A percentile compares a stretch with the other conserved stretches of the same genome.
Evolutionary conservation across 2,888 invertebrate species (phyloP).

Genomic region (Leucozona laternaria): DNA sequence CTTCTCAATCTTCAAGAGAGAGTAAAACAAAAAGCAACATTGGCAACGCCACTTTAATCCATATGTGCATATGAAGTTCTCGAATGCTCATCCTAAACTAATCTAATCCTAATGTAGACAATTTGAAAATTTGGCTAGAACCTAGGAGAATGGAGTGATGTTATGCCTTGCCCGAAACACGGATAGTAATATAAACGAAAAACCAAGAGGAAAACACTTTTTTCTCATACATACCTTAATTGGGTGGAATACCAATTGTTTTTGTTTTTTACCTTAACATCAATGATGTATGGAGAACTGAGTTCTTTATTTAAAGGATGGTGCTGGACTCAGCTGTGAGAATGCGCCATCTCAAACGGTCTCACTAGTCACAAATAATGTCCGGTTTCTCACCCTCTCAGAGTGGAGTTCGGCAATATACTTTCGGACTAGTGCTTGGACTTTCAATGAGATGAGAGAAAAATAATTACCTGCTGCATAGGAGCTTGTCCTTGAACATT

Average conservation of each 20-base stretch:
- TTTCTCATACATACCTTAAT: not conserved
- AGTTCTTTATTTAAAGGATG: constrained; percentile 17
- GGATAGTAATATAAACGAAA: constrained; percentile 16
- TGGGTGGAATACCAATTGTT: not conserved
- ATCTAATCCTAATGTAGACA: not conserved
- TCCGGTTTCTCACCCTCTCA: constrained; percentile 39
- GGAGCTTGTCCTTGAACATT: constrained; percentile 54
- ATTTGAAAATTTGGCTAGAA: constrained; percentile 35
- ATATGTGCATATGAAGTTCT: constrained; percentile 35
- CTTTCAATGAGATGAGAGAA: constrained; percentile 49
- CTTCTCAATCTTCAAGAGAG: constrained; percentile 28
- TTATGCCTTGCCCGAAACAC: constrained; percentile 27
- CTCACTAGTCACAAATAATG: constrained; percentile 19
- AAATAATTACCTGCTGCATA: constrained; percentile 66
- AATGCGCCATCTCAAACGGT: constrained; percentile 60
- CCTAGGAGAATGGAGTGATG: constrained; percentile 29
- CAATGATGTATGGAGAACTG: constrained; percentile 9
- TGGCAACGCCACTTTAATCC: constrained; percentile 29
- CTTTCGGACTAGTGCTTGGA: constrained; percentile 32
- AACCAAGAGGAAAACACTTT: not conserved
- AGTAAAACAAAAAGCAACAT: constrained; percentile 32
- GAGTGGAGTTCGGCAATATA: constrained; percentile 9
- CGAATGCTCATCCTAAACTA: constrained; percentile 35
- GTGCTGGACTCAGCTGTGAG: constrained; percentile 32
- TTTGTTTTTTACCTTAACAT: constrained; percentile 45